Evolutionary conservation across 2,888 invertebrate genomes (phyloP).

Genomic region (Pocota personata): DNA sequence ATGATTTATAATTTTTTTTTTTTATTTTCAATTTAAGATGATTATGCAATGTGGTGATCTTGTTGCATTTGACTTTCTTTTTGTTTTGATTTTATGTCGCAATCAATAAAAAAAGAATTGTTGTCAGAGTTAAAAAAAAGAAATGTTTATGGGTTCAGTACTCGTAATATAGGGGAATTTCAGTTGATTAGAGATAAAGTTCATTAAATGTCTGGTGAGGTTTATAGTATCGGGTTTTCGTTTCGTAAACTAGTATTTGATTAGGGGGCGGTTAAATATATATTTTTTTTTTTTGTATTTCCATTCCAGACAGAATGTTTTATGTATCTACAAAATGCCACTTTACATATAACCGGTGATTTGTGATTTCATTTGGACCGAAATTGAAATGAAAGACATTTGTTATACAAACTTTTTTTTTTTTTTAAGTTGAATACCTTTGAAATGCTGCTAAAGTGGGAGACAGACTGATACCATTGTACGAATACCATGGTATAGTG

Average conservation of each 20-base stretch:
- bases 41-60: constrained; percentile 40
- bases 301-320: no score
- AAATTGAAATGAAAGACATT: no score
- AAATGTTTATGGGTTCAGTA: constrained; percentile 9
- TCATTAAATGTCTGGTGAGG: constrained; percentile 2
- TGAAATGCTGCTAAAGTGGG: no score
- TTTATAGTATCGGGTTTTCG: not conserved
- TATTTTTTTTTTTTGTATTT: not conserved
- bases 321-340: no score
- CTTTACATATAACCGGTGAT: no score
- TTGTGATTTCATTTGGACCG: no score
- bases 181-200: constrained; percentile 23
- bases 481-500: no score
- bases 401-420: no score
- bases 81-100: not conserved
- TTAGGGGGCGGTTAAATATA: not conserved
- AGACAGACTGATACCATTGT: no score
- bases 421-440: no score
- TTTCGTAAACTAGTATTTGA: not conserved
- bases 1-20: not conserved
- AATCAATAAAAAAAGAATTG: constrained; percentile 1
- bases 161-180: not conserved
- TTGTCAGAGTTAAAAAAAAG: not conserved
- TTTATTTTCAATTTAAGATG: not conserved
- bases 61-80: constrained; percentile 5